Percentiles rank a stretch among this genome's conserved stretches.
Conservation (phyloP, 2,113 vertebrate species). For the Rhineura floridana region DNA sequence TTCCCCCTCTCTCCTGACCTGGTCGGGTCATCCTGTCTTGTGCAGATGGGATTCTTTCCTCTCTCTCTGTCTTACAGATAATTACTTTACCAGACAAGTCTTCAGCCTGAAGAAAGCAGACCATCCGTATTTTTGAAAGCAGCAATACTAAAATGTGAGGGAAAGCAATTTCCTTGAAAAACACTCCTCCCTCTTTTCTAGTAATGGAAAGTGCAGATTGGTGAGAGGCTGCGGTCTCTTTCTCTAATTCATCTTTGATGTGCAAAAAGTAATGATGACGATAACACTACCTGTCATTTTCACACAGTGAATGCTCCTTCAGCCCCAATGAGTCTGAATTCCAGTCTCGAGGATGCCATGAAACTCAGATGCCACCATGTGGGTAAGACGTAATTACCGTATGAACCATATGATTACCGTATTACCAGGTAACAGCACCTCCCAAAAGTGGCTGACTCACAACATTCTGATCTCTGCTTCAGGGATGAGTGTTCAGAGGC, state of each 20-base stretch:
- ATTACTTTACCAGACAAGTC: conserved; percentile 74
- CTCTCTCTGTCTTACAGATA: conserved; percentile 70
- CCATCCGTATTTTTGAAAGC: conserved; percentile 63
- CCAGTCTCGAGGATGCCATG: neutral
- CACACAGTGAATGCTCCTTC: neutral
- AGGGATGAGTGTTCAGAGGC: neutral
- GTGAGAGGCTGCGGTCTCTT: conserved; percentile 15
- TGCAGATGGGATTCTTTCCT: conserved; percentile 70
- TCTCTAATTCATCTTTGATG: conserved; percentile 12
- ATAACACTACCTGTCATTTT: neutral
- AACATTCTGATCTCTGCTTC: neutral
- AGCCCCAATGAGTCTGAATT: neutral
- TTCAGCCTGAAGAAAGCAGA: conserved; percentile 67
- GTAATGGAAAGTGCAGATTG: conserved; percentile 15
- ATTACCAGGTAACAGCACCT: neutral
- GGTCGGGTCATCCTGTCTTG: conserved; percentile 69
- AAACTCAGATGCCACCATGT: neutral
- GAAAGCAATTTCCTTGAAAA: conserved; percentile 47
- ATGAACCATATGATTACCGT: neutral
- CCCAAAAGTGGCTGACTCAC: neutral
- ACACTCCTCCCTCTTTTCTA: conserved; percentile 23
- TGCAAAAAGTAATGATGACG: neutral
- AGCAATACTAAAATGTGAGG: conserved; percentile 47
- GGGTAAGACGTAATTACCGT: neutral
- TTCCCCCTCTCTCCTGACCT: conserved; percentile 58